phyloP scores from a whole-genome alignment of 2,797 vertebrate species.

The Mormyrus proboscirostris region DNA sequence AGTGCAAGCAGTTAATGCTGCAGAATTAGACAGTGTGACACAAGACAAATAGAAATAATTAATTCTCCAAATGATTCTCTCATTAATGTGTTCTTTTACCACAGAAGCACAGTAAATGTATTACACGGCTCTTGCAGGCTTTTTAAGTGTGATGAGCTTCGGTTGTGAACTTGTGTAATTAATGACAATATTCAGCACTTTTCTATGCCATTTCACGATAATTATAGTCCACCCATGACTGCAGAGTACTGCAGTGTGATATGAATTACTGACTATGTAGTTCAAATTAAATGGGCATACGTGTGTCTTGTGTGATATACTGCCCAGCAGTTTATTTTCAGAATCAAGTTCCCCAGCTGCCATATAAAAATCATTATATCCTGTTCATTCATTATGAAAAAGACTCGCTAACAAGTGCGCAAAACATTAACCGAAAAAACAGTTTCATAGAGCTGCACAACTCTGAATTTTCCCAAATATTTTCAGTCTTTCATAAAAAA shows the following conservation, averaged over 20 bases:
- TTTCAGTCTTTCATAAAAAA: neutral
- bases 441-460: neutral
- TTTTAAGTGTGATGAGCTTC: constrained; percentile 57
- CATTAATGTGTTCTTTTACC: constrained; percentile 82
- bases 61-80: constrained; percentile 99
- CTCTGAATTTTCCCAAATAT: neutral
- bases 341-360: constrained; percentile 28
- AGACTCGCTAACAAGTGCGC: neutral
- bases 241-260: constrained; percentile 56
- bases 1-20: constrained; percentile 99
- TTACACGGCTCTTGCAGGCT: constrained; percentile 67
- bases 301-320: constrained; percentile 40
- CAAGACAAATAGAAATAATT: constrained; percentile 99
- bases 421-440: neutral
- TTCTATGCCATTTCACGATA: constrained; percentile 62
- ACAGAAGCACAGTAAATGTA: constrained; percentile 73
- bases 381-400: neutral
- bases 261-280: constrained; percentile 61
- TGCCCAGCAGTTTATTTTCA: constrained; percentile 41
- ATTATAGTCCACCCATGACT: constrained; percentile 59
- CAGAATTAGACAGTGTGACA: constrained; percentile 99
- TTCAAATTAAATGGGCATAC: constrained; percentile 64
- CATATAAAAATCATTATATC: neutral
- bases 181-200: constrained; percentile 63
- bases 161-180: constrained; percentile 52